A percentile compares a stretch with the other conserved stretches of the same genome.
Evolutionary conservation across 2,888 invertebrate genomes (phyloP).

Genomic region (Alloscopus bannaensis): DNA sequence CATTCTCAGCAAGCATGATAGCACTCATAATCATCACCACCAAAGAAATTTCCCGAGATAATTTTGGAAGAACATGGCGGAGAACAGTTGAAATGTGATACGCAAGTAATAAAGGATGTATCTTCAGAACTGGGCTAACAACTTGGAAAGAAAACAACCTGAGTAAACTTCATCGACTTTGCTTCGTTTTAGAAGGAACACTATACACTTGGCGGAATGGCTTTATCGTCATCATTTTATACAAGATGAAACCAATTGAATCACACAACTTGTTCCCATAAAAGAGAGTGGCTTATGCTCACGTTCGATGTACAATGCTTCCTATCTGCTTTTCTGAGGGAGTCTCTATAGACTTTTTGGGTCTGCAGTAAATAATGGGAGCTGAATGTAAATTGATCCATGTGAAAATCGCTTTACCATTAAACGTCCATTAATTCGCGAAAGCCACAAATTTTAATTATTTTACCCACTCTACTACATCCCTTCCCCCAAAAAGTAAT

Average conservation of each 20-base stretch:
- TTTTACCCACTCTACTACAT: constrained; percentile 65
- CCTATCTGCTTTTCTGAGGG: too few relatives aligned
- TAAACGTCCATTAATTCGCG: constrained; percentile 71
- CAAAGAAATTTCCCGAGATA: background rate
- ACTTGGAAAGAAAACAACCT: too few relatives aligned
- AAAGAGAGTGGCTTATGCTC: too few relatives aligned
- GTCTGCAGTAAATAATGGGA: constrained; percentile 56
- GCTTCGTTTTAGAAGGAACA: too few relatives aligned
- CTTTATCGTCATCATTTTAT: constrained; percentile 1
- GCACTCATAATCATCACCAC: constrained; percentile 8
- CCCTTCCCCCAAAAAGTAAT: constrained; percentile 57
- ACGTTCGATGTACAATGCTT: too few relatives aligned
- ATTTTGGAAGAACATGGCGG: background rate
- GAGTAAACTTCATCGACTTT: too few relatives aligned
- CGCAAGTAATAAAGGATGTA: too few relatives aligned
- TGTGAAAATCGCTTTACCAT: constrained; percentile 66
- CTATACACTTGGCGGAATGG: background rate
- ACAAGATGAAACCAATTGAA: constrained; percentile 14
- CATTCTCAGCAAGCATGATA: background rate
- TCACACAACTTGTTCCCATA: too few relatives aligned
- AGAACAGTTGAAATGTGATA: background rate
- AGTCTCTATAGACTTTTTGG: constrained; percentile 21
- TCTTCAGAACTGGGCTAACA: too few relatives aligned
- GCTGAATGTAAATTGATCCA: constrained; percentile 63
- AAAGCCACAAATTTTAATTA: constrained; percentile 73